Percentiles rank a stretch among this genome's conserved stretches.
Evolutionary conservation across 2,113 vertebrate species (phyloP).

Genomic region (Stegastes partitus): DNA sequence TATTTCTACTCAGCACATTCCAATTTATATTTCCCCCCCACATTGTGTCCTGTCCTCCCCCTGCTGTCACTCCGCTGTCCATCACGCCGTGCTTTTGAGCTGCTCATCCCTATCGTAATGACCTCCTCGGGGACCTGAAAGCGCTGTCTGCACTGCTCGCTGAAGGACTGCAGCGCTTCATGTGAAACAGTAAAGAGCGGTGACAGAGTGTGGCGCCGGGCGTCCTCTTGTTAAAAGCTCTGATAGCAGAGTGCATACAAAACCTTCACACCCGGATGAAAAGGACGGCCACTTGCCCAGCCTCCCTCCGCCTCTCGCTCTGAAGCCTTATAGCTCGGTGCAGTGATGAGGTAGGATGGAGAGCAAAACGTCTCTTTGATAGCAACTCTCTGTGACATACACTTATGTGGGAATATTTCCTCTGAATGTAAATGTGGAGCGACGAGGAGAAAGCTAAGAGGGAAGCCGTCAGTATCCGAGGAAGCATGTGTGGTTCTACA

Average conservation of each 20-base stretch:
- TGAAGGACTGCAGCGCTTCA: constrained; percentile 72
- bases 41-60: constrained; percentile 62
- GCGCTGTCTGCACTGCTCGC: constrained; percentile 67
- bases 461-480: not conserved
- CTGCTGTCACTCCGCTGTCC: constrained; percentile 72
- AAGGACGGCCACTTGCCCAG: constrained; percentile 58
- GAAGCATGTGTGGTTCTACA: not conserved
- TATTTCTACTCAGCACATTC: constrained; percentile 68
- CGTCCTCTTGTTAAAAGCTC: constrained; percentile 72
- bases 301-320: not conserved
- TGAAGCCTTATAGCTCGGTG: constrained; percentile 51
- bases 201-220: constrained; percentile 56
- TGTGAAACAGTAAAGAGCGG: constrained; percentile 71
- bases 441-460: not conserved
- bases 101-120: constrained; percentile 82
- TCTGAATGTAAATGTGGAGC: constrained; percentile 3
- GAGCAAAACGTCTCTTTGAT: constrained; percentile 43
- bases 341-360: constrained; percentile 27
- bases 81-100: constrained; percentile 67
- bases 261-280: constrained; percentile 68
- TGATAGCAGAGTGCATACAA: constrained; percentile 38
- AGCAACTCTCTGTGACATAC: constrained; percentile 4
- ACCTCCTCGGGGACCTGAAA: constrained; percentile 81
- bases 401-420: constrained; percentile 17
- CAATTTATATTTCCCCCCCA: constrained; percentile 68